Evolutionary conservation across 2,113 vertebrate genomes (phyloP).

Genomic region (Rhinoderma darwinii): DNA sequence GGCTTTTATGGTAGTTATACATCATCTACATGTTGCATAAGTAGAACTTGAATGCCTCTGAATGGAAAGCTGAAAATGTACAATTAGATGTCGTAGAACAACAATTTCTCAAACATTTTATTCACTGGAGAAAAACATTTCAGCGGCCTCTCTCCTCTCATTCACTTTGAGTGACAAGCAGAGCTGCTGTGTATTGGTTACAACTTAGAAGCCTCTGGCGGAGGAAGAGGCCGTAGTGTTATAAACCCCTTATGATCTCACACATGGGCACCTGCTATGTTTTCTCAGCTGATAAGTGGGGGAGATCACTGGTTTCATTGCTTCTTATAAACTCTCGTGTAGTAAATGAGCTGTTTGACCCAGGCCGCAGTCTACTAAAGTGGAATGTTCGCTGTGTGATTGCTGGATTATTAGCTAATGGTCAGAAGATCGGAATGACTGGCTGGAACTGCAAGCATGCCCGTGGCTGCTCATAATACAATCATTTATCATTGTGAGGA

Average conservation of each 20-base stretch:
- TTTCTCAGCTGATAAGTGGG: slow-evolving; percentile 49
- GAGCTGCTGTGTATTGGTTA: slow-evolving; percentile 43
- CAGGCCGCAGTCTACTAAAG: slow-evolving; percentile 19
- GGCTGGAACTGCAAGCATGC: slow-evolving; percentile 26
- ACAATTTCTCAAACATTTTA: neutral
- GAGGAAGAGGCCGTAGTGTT: slow-evolving; percentile 15
- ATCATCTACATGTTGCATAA: slow-evolving; percentile 14
- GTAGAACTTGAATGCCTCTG: neutral
- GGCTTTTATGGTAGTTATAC: neutral
- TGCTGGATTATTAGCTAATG: slow-evolving; percentile 30
- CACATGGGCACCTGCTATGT: slow-evolving; percentile 51
- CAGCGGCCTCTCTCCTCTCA: neutral
- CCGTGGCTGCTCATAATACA: slow-evolving; percentile 30
- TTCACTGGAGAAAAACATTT: neutral
- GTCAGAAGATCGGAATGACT: slow-evolving; percentile 50
- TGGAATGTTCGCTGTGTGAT: slow-evolving; percentile 50
- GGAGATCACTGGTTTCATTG: slow-evolving; percentile 40
- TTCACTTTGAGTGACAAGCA: slow-evolving; percentile 16
- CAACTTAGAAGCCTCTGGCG: slow-evolving; percentile 38
- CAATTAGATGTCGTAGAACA: neutral
- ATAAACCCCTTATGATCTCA: slow-evolving; percentile 49
- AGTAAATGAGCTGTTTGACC: slow-evolving; percentile 52
- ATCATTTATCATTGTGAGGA: slow-evolving; percentile 37
- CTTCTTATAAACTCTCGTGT: slow-evolving; percentile 40
- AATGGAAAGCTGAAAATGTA: neutral